These are phyloP conservation scores for Lindbergichthys nudifrons DNA, from an alignment of 2,797 vertebrate species.

Conservation along the genomic window DNA sequence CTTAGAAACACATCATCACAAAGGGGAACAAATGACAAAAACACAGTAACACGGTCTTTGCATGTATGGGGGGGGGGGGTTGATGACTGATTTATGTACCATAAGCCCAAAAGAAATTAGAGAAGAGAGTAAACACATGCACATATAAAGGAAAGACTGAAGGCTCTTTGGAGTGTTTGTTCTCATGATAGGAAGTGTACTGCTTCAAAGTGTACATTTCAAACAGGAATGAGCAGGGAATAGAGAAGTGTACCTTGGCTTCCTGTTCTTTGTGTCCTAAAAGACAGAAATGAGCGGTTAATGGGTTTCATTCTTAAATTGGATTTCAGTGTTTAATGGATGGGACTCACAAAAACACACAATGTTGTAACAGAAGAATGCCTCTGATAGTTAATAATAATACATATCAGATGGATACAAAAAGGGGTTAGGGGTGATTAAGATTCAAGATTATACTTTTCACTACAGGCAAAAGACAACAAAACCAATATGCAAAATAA, in stretches of 20 bases:
- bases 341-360: not conserved
- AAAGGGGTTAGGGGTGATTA: not conserved
- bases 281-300: not conserved
- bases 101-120: conserved; percentile 34
- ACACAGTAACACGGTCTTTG: no score
- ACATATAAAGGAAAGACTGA: conserved; percentile 38
- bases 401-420: not conserved
- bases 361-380: conserved; percentile 1
- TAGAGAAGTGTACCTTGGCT: not conserved
- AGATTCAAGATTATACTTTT: not conserved
- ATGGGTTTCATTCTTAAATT: conserved; percentile 2
- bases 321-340: not conserved
- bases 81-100: conserved; percentile 22
- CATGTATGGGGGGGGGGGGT: no score
- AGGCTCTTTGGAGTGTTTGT: not conserved
- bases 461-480: not conserved
- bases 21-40: conserved; percentile 45
- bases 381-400: not conserved
- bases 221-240: not conserved
- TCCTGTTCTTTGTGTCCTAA: no score
- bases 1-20: conserved; percentile 23
- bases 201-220: conserved; percentile 21
- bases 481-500: not conserved
- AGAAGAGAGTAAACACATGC: conserved; percentile 30
- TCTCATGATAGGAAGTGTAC: no score